These are phyloP conservation scores for Hozukius guyotensis DNA, from an alignment of 2,797 vertebrate genomes.

Conservation along the genomic window DNA sequence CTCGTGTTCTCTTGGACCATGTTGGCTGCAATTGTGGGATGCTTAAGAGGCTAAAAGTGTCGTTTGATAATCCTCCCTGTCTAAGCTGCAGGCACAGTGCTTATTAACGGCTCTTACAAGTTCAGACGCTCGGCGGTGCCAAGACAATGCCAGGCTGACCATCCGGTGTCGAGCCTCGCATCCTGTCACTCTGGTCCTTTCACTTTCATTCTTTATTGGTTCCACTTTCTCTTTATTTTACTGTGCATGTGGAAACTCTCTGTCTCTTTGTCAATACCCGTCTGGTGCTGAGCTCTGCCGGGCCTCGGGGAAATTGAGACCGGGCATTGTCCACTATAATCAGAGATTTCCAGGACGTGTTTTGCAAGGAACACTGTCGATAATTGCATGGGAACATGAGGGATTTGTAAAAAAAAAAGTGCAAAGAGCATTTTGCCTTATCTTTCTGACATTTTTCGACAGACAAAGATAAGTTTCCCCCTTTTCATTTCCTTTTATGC, in stretches of 20 bases:
- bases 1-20: constrained; percentile 46
- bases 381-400: constrained; percentile 22
- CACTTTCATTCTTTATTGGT: constrained; percentile 5
- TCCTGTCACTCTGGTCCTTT: constrained; percentile 2
- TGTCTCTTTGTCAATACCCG: constrained; percentile 17
- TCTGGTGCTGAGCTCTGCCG: constrained; percentile 15
- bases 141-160: constrained; percentile 50
- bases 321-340: constrained; percentile 41
- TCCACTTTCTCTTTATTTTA: neutral
- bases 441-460: constrained; percentile 57
- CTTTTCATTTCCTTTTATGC: constrained; percentile 43
- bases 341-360: constrained; percentile 33
- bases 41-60: constrained; percentile 75
- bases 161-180: constrained; percentile 1
- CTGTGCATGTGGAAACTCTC: neutral
- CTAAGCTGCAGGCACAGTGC: constrained; percentile 65
- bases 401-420: constrained; percentile 15
- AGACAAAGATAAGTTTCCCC: constrained; percentile 20
- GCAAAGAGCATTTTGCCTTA: constrained; percentile 33
- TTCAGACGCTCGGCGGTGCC: constrained; percentile 37
- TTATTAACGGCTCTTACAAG: constrained; percentile 59
- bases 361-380: constrained; percentile 6
- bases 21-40: constrained; percentile 59
- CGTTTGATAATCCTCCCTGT: constrained; percentile 75
- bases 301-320: constrained; percentile 34